Conservation (phyloP, 1,140 invertebrate species). For the Sinella curviseta region DNA sequence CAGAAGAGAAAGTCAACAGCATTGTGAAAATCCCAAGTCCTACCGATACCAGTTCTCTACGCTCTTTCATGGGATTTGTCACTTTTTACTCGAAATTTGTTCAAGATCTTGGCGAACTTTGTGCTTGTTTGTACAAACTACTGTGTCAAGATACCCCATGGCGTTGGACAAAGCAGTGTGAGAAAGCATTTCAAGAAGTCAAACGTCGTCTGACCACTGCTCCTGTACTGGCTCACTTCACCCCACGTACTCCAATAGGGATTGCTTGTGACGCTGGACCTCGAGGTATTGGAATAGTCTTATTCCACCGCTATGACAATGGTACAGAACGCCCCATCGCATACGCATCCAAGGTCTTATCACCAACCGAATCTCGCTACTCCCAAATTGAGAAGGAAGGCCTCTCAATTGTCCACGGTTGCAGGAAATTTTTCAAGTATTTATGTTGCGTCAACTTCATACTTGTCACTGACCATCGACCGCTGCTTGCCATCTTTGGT, state of each 20-base stretch:
- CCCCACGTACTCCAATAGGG: conserved; percentile 57
- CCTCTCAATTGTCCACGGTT: conserved; percentile 57
- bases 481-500: conserved; percentile 55
- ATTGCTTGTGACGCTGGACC: conserved; percentile 56
- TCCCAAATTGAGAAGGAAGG: conserved; percentile 61
- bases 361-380: conserved; percentile 57
- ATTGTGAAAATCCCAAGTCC: conserved; percentile 49
- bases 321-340: conserved; percentile 56
- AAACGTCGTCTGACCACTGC: conserved; percentile 42
- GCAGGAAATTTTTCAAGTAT: conserved; percentile 60
- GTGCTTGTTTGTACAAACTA: conserved; percentile 49
- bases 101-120: conserved; percentile 48
- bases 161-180: conserved; percentile 47
- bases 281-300: conserved; percentile 56
- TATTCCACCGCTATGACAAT: conserved; percentile 54
- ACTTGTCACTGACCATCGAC: conserved; percentile 58
- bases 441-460: conserved; percentile 55
- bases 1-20: conserved; percentile 52
- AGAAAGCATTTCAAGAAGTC: conserved; percentile 49
- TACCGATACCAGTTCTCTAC: conserved; percentile 45
- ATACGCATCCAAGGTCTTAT: conserved; percentile 58
- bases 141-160: conserved; percentile 47
- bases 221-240: conserved; percentile 53
- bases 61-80: conserved; percentile 51
- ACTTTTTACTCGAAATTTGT: conserved; percentile 54